Conservation (phyloP, 2,888 invertebrate genomes). For the Stegophylla sp. region DNA sequence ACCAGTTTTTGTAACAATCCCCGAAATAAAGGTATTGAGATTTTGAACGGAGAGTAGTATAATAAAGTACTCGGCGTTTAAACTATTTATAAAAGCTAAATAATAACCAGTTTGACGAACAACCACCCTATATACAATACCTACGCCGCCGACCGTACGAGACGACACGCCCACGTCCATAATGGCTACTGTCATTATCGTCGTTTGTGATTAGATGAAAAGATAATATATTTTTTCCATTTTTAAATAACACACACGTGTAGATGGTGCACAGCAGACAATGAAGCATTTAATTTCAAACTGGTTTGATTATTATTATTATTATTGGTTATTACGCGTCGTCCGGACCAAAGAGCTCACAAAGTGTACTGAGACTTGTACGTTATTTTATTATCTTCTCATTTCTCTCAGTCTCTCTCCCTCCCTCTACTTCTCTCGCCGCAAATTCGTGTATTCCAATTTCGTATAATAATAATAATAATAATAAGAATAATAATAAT, state of each 20-base stretch:
- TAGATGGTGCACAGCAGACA: not conserved
- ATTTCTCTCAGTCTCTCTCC: too few relatives aligned
- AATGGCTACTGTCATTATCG: slow-evolving; percentile 48
- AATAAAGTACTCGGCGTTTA: slow-evolving; percentile 4
- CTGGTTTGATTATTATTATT: slow-evolving; percentile 44
- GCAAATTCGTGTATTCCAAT: too few relatives aligned
- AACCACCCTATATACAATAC: slow-evolving; percentile 36
- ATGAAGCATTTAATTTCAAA: slow-evolving; percentile 45
- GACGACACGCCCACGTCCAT: slow-evolving; percentile 21
- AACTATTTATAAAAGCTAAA: slow-evolving; percentile 50
- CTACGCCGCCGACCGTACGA: not conserved
- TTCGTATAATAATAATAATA: too few relatives aligned
- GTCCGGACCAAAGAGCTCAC: not conserved
- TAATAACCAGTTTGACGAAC: slow-evolving; percentile 43
- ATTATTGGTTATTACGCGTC: slow-evolving; percentile 9
- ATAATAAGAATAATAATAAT: too few relatives aligned
- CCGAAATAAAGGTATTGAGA: not conserved
- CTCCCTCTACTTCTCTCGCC: too few relatives aligned
- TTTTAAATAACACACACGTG: slow-evolving; percentile 5
- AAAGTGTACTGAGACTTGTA: too few relatives aligned
- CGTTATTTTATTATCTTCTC: too few relatives aligned
- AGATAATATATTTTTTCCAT: slow-evolving; percentile 15
- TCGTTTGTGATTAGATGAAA: slow-evolving; percentile 31
- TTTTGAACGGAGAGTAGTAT: not conserved
- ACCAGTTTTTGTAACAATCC: too few relatives aligned